A percentile compares a stretch with the other conserved stretches of the same genome.
phyloP scores from a whole-genome alignment of 2,797 vertebrate species.

The Allobates femoralis region DNA sequence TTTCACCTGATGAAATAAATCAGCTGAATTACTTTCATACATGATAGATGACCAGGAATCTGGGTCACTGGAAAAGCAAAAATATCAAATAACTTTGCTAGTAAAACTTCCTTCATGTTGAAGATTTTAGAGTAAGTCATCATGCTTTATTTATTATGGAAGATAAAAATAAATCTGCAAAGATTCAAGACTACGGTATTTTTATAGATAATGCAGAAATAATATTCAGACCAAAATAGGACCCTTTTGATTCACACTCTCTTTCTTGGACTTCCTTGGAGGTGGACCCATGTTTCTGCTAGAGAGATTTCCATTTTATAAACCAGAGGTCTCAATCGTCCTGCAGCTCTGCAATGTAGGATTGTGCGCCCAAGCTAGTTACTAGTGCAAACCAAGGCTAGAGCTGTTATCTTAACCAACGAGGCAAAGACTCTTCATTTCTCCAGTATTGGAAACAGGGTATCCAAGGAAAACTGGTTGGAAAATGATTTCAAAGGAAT shows the following conservation, averaged over 20 bases:
- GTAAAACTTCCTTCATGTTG: conserved; percentile 15
- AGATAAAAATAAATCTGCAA: conserved; percentile 19
- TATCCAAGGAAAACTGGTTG: neutral
- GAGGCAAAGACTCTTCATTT: no score
- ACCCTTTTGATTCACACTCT: neutral
- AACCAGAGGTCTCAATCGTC: neutral
- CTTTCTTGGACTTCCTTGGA: neutral
- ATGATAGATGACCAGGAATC: conserved; percentile 30
- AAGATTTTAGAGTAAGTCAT: neutral
- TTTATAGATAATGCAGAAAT: neutral
- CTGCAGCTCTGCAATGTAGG: no score
- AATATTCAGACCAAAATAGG: neutral
- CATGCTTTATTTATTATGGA: conserved; percentile 6
- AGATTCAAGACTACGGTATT: neutral
- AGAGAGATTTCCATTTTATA: neutral
- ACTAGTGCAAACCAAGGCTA: no score
- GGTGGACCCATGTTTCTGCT: neutral
- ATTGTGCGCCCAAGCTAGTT: no score
- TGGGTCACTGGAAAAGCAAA: conserved; percentile 18
- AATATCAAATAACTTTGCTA: neutral
- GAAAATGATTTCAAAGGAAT: no score
- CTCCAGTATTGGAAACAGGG: neutral
- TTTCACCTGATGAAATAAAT: neutral
- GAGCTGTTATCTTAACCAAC: neutral
- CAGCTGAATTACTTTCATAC: neutral